Conservation (phyloP, 2,888 invertebrate genomes). For the Autographa pulchrina region DNA sequence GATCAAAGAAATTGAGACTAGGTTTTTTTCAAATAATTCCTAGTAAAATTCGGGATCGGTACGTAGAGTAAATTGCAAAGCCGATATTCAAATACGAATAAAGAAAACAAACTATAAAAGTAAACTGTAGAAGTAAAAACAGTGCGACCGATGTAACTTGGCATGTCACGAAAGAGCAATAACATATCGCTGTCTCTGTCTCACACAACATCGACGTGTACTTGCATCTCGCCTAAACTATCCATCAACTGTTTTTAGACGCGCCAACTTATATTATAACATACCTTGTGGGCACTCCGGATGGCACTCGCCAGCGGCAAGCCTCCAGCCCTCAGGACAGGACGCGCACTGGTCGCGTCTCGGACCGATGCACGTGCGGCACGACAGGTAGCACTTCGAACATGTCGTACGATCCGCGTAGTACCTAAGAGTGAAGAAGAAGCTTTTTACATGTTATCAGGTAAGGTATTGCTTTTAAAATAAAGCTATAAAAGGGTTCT, state of each 20-base stretch:
- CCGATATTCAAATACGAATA: too few relatives aligned
- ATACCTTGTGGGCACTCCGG: slow-evolving; percentile 94
- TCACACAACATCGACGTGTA: too few relatives aligned
- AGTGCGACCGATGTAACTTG: too few relatives aligned
- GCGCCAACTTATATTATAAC: background rate
- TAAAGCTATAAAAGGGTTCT: too few relatives aligned
- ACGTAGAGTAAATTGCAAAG: background rate
- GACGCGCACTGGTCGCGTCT: slow-evolving; percentile 95
- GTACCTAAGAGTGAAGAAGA: slow-evolving; percentile 87
- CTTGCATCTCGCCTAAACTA: too few relatives aligned
- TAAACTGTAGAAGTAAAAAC: too few relatives aligned
- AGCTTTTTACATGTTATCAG: too few relatives aligned
- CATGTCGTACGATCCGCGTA: slow-evolving; percentile 96
- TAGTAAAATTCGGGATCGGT: background rate
- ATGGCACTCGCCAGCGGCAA: slow-evolving; percentile 95
- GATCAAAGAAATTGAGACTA: background rate
- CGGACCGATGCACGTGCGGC: slow-evolving; percentile 95
- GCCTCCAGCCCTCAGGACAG: slow-evolving; percentile 94
- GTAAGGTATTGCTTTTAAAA: too few relatives aligned
- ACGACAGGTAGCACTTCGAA: slow-evolving; percentile 95
- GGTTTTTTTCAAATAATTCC: background rate
- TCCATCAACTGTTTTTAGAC: too few relatives aligned
- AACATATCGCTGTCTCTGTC: too few relatives aligned
- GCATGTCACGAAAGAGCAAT: too few relatives aligned
- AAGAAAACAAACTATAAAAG: too few relatives aligned